Evolutionary conservation across 1,140 invertebrate genomes (phyloP).

Genomic region (Drosophila cardini): DNA sequence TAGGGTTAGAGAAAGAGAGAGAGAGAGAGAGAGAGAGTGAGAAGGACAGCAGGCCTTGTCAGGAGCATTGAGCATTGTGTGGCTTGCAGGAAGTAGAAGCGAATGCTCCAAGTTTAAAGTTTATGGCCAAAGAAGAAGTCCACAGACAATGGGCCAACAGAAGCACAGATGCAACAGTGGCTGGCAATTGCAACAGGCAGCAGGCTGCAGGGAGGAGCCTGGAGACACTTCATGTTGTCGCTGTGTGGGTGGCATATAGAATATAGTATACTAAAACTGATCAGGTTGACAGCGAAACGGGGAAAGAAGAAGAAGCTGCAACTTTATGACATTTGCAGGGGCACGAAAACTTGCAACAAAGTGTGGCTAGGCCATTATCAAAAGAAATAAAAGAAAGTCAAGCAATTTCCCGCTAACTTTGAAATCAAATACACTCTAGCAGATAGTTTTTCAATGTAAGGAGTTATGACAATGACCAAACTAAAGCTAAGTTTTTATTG

Average conservation of each 20-base stretch:
- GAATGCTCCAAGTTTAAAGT: constrained; percentile 72
- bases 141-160: constrained; percentile 48
- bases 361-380: constrained; percentile 35
- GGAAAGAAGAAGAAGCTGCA: constrained; percentile 31
- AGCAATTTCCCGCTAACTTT: constrained; percentile 34
- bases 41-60: constrained; percentile 21
- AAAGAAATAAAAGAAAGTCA: constrained; percentile 19
- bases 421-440: constrained; percentile 19
- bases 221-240: constrained; percentile 25
- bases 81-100: constrained; percentile 60
- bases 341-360: constrained; percentile 51
- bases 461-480: too few relatives aligned
- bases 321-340: constrained; percentile 58
- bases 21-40: constrained; percentile 9
- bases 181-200: constrained; percentile 15
- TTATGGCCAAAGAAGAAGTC: constrained; percentile 73
- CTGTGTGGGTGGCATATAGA: constrained; percentile 8
- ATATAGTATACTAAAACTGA: constrained; percentile 50
- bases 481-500: not conserved
- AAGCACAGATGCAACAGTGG: constrained; percentile 31
- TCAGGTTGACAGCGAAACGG: constrained; percentile 50
- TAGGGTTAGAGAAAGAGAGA: not conserved
- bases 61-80: constrained; percentile 66
- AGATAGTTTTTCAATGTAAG: not conserved
- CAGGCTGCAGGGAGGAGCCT: constrained; percentile 6